Evolutionary conservation across 2,888 invertebrate genomes (phyloP), one percentile per base, ranked within the genome.

Genomic region (Drosophila anomelani): DNA sequence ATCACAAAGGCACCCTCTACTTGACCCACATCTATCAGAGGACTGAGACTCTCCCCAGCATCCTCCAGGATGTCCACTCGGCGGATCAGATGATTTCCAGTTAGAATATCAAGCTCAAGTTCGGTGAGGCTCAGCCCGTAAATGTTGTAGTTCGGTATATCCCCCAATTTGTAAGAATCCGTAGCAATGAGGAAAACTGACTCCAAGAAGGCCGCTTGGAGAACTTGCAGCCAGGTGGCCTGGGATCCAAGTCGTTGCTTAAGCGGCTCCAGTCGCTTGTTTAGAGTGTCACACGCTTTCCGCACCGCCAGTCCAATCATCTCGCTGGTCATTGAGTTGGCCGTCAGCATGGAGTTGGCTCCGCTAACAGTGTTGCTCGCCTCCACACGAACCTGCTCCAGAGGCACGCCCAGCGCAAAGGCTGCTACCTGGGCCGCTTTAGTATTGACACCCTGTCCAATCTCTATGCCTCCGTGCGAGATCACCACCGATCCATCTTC

Each of bases 1-100:
- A 96, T 96, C 0, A 96, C 93, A 79, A 96, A 96, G 0, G 96
- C 96, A 1, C 97, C 97, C 92, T 96, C 96, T 15, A 96, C 94
- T 93, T 97, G 96, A 7, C 95, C 96, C 56, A 96, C 92, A 90
- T 96, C 96, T 47, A 96, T 94, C 94, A 92, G 3, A 96, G 96
- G 92, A 20, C 94, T 96, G 62, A 96, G 91, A 90, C 96, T 96
- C 77, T 95, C 93, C 9, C 96, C 96, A 13, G 94, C 94, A 88
- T 96, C 96, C 91, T 96, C 96, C 4, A 96, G 91, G 13, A 96
- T 91, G 91, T 96, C 96, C 0, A 96, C 96, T 76, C 96, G 94
- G 9, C 90, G 92, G 10, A 96, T 92, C 73, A 95, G 93, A 83
- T 95, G 94, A 85, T 96, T 95, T 1, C 97, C 97, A 0, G 96